A percentile compares a stretch with the other conserved stretches of the same genome.
Evolutionary conservation across 2,888 invertebrate species (phyloP).

Genomic region (Hanleya hanleyi): DNA sequence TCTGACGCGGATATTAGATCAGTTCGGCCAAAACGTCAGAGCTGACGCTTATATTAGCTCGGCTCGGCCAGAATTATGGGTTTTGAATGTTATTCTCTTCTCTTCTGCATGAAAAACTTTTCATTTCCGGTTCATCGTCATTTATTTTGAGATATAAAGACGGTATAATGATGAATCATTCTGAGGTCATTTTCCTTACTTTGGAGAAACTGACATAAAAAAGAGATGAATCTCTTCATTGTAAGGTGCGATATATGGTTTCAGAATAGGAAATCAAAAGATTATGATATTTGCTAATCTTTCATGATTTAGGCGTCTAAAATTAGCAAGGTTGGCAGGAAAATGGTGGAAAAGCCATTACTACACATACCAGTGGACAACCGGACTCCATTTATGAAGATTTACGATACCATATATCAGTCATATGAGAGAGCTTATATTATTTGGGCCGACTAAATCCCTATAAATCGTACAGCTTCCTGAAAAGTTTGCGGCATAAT

Average conservation of each 20-base stretch:
- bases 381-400: slow-evolving; percentile 7
- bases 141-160: background rate
- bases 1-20: too few relatives aligned
- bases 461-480: too few relatives aligned
- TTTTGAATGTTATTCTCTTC: too few relatives aligned
- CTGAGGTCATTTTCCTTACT: background rate
- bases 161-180: background rate
- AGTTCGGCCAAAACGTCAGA: too few relatives aligned
- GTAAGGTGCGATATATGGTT: background rate
- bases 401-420: slow-evolving; percentile 5
- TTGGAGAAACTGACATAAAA: background rate
- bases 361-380: background rate
- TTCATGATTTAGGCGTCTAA: slow-evolving; percentile 1
- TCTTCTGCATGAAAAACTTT: too few relatives aligned
- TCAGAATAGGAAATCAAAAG: slow-evolving; percentile 3
- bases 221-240: background rate
- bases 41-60: too few relatives aligned
- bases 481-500: too few relatives aligned
- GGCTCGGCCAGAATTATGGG: too few relatives aligned
- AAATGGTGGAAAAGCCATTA: background rate
- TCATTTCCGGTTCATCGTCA: too few relatives aligned
- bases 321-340: background rate
- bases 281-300: background rate
- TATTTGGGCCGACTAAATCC: too few relatives aligned
- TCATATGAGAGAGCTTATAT: too few relatives aligned